Evolutionary conservation across 2,797 vertebrate genomes (phyloP).

Genomic region (Typhlichthys subterraneus): DNA sequence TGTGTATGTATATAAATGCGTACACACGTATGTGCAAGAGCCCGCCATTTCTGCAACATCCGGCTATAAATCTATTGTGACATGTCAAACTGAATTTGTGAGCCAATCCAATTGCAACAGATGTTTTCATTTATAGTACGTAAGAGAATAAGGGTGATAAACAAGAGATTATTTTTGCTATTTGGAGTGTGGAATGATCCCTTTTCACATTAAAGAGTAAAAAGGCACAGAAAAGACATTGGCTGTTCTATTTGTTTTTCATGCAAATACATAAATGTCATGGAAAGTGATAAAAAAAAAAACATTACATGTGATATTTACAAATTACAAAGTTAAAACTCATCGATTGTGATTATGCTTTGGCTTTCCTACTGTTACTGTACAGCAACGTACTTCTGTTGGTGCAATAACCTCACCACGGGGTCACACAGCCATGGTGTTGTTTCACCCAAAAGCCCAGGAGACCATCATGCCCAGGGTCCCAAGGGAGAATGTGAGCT

Average conservation of each 20-base stretch:
- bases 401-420: neutral
- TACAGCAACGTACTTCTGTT: too few species aligned
- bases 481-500: neutral
- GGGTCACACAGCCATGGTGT: too few species aligned
- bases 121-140: constrained; percentile 74
- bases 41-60: constrained; percentile 98
- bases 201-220: too few species aligned
- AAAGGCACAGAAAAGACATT: neutral
- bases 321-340: too few species aligned
- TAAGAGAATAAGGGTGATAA: neutral
- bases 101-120: constrained; percentile 95
- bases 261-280: too few species aligned
- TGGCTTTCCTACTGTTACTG: too few species aligned
- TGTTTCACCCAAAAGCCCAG: neutral
- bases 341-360: too few species aligned
- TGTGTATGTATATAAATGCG: constrained; percentile 20
- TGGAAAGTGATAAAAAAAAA: too few species aligned
- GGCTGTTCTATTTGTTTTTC: too few species aligned
- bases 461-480: neutral
- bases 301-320: too few species aligned
- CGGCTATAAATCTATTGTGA: constrained; percentile 99
- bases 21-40: constrained; percentile 70
- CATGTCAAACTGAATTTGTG: constrained; percentile 97
- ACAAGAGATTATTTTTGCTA: too few species aligned
- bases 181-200: too few species aligned